Evolutionary conservation across 2,113 vertebrate genomes (phyloP).

Genomic region (Elephas maximus): DNA sequence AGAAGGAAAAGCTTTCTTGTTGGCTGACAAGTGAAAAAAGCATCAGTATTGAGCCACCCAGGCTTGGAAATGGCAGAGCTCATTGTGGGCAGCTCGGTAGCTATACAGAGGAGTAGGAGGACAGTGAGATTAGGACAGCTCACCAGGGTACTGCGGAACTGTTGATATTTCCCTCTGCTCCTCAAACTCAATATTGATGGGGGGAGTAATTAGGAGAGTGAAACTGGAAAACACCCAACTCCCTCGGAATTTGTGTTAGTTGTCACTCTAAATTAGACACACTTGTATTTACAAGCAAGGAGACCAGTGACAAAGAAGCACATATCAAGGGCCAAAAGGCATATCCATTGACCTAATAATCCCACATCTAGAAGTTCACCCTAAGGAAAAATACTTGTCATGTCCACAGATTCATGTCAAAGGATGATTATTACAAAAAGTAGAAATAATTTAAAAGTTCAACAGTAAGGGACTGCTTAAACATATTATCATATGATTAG

Average conservation of each 20-base stretch:
- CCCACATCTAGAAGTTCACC: not conserved
- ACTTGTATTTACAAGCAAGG: not conserved
- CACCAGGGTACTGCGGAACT: not conserved
- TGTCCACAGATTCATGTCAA: not conserved
- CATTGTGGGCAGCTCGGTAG: too few species aligned
- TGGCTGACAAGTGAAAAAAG: not conserved
- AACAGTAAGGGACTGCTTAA: not conserved
- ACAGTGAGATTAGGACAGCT: rapidly evolving
- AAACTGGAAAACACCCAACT: not conserved
- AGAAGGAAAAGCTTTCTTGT: not conserved
- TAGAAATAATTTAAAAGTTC: slow-evolving; percentile 31
- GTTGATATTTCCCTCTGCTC: not conserved
- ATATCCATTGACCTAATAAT: not conserved
- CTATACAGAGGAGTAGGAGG: not conserved
- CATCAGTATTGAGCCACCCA: not conserved
- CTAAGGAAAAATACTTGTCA: not conserved
- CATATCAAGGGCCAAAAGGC: not conserved
- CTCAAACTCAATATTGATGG: not conserved
- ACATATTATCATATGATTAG: not conserved
- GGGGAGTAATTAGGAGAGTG: not conserved
- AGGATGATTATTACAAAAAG: not conserved
- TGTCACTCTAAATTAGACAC: not conserved
- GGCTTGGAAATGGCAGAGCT: rapidly evolving
- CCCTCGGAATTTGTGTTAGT: not conserved
- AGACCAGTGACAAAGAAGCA: not conserved